Base-by-base conservation (phyloP, 2,888 invertebrate genomes). In the Lasioglossum malachurum region DNA sequence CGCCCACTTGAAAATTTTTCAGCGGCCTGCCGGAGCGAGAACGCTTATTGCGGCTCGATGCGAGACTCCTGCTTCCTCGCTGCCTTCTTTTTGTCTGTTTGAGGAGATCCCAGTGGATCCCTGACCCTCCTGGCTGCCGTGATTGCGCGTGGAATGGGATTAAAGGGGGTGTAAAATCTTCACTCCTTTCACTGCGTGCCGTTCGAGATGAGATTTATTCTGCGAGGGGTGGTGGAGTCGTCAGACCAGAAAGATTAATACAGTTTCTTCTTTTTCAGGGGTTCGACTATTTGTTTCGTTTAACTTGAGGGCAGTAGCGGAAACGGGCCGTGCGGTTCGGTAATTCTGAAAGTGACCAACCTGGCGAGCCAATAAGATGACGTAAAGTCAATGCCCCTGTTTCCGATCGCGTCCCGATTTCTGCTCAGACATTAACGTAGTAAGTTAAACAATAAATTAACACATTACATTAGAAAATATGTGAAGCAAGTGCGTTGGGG, bases 1-100 rank as follows among this genome's bases (percentile, higher is more conserved):
- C 82, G 78, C 75, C 67, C 76, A 49, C 38, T 77, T 57, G 74
- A 82, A 84, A 83, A 90, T 89, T 90, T 89, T 86, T 90, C 90
- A 86, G 71, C 46, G 12, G 38, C 7, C 76, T 31, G 35, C n/a
- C 71, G 53, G n/a, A 74, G 77, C 67, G 80, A 57, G 88, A 86
- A 82, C 76, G 83, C 86, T 90, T 90, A 90, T 89, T 90, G 88
- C 86, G 84, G 60, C 27, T 49, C 44, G 49, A 78, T 84, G 64
- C 49, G 27, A 46, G n/a, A 64, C 31, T 57, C 7, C 64, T 64
- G 31, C 64, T 64, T 64, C 31, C n/a, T 38, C 44, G 41, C 23
- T 49, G 10, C 49, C n/a, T n/a, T 23, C 67, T 67, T 57, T 38
- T 73, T 67, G 75, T 77, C 46, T 60, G 49, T 27, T 69, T 31